Evolutionary conservation across 37 sponge, comb jelly and placozoan species (phyloP), one percentile per base, ranked within the genome.

Genomic region (Beroe forskalii): DNA sequence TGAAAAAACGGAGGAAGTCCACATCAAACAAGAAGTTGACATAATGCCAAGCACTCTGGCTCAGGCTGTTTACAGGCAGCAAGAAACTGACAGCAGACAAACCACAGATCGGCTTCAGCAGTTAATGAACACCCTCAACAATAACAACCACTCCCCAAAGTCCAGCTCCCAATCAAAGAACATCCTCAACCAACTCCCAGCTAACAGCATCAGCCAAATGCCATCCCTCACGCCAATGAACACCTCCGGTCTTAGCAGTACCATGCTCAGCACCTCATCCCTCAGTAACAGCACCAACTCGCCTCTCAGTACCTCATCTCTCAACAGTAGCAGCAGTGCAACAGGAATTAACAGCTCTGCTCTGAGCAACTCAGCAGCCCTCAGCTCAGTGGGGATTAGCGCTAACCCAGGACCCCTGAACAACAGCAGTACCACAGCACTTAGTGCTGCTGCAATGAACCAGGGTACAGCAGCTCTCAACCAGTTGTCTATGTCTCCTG

Each of bases 101-200:
- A 69, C 72, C 27, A 69, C 72, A 69, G 72, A 69, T 37, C 72
- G 72, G 8, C 38, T 69, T 14, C 72, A 69, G 38, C 72, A 69
- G 72, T 37, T 69, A 37, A 69, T 69, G 72, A 69, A 37, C 38
- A 33, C 72, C 19, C 36, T 69, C 35, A 69, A 36, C 38, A 69
- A 69, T 32, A 36, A 3, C 25, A n/a, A 3, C n/a, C 66, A 36
- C 19, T 35, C 72, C 38, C 8, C 72, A 69, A 69, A 27, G 1
- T 69, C 72, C 2, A 32, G 19, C 32, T 6, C 17, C 24, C 55
- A 48, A 48, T 48, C 55, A 6, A 48, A 48, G 12, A 48, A 48
- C 55, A 6, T 48, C 6, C 55, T 48, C 55, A 17, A 6, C 55
- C 55, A 48, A 48, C 6, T 48, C 12, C 12, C 55, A 6, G 12